Evolutionary conservation across 2,113 vertebrate genomes (phyloP).

Genomic region (Herpailurus yagouaroundi): DNA sequence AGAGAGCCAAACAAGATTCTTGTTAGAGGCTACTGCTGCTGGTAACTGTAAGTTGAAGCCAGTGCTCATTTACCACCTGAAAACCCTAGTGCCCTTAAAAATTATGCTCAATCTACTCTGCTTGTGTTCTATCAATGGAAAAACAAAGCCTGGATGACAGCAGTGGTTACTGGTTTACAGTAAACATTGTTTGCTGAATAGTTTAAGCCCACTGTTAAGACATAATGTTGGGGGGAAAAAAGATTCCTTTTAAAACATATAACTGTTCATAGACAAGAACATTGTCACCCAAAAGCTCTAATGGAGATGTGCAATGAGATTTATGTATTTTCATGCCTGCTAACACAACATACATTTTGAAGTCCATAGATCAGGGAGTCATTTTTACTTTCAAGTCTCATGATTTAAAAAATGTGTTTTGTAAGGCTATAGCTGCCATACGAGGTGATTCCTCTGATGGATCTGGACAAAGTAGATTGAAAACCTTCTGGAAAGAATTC

Average conservation of each 20-base stretch:
- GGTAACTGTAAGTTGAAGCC: not conserved
- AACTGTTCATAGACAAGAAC: not conserved
- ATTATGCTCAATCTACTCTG: not conserved
- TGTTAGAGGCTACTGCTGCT: not conserved
- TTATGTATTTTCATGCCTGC: not conserved
- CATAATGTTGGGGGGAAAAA: not conserved
- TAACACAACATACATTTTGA: not conserved
- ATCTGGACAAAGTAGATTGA: not conserved
- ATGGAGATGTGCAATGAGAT: not conserved
- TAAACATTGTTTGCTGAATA: not conserved
- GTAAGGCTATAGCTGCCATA: not conserved
- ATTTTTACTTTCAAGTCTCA: not conserved
- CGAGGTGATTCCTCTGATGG: not conserved
- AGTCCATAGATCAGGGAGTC: not conserved
- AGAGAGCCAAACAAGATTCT: not conserved
- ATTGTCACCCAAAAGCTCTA: not conserved
- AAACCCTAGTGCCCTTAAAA: not conserved
- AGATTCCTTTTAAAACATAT: not conserved
- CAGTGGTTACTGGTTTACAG: not conserved
- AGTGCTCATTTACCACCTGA: not conserved
- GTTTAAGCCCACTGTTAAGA: not conserved
- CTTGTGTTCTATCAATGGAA: not conserved
- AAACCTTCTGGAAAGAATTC: not conserved
- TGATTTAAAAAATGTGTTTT: not conserved
- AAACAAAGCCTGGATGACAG: not conserved